Evolutionary conservation across 2,888 invertebrate species (phyloP), one percentile per base, ranked within the genome.

Genomic region (Acanthacorydalis orientalis): DNA sequence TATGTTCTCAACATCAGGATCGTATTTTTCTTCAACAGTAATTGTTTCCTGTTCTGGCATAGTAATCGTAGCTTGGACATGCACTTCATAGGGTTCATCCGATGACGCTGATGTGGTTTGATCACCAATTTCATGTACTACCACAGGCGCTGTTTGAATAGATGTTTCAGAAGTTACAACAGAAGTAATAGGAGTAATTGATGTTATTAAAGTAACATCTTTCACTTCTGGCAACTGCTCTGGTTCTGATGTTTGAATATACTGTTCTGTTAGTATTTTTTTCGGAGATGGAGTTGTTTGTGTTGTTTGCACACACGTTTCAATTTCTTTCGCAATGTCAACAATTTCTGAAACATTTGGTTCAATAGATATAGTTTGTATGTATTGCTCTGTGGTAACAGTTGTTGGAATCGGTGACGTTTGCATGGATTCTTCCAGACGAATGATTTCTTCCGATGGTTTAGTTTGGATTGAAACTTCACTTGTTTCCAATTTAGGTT

Each of bases 81-180:
- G 73, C n/a, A 78, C 68, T 67, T 78, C 77, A 53, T 73, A 77
- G 11, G 72, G 69, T 52, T 73, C 73, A 51, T 73, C 73, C 43
- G 12, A 71, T 47, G 69, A 69, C 3, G 71, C 67, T 46, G 70
- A 65, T 1, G 69, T 69, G 53, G 50, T 49, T 45, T 56, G 56
- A 39, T 68, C 68, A 53, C 69, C 70, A 45, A 75, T 73, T 37
- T 68, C 64, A 6, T 23, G 23, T 9, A 68, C 64, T n/a, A 70
- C 62, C 52, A 76, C 70, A 2, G 82, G 76, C 31, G 75, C 73
- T 11, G 82, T 81, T 63, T 79, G 69, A 53, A 70, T 63, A 37
- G 65, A 52, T 12, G 61, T 53, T 60, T 72, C 64, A 56, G 60
- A 53, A 54, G 63, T 65, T 54, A 53, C 58, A 50, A 60, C 58